Conservation (phyloP, 2,113 vertebrate genomes). For the Menidia beryllina region DNA sequence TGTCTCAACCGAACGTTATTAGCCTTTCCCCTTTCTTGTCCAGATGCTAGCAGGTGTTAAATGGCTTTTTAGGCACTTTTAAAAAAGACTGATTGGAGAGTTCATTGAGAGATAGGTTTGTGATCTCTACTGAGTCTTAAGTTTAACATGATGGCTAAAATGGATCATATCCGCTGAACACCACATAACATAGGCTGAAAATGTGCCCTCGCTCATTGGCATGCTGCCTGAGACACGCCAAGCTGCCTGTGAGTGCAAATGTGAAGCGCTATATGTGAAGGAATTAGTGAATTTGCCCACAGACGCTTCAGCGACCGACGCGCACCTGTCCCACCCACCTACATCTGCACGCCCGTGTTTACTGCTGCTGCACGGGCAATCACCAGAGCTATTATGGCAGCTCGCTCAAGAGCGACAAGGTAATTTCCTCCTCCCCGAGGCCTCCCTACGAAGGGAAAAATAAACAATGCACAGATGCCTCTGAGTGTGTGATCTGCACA, state of each 20-base stretch:
- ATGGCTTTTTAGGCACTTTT: too few relatives aligned
- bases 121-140: too few relatives aligned
- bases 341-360: conserved; percentile 47
- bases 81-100: too few relatives aligned
- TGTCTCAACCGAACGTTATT: too few relatives aligned
- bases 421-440: conserved; percentile 57
- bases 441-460: conserved; percentile 22
- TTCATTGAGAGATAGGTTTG: too few relatives aligned
- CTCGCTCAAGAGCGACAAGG: conserved; percentile 39
- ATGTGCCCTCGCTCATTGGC: conserved; percentile 13
- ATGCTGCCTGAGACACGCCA: not conserved
- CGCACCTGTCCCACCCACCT: conserved; percentile 37
- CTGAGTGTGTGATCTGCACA: conserved; percentile 13
- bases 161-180: too few relatives aligned
- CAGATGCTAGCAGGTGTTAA: too few relatives aligned
- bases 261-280: conserved; percentile 1
- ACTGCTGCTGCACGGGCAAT: conserved; percentile 41
- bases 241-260: not conserved
- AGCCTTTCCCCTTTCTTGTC: too few relatives aligned
- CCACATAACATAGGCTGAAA: conserved; percentile 14
- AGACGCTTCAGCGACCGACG: not conserved
- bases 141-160: too few relatives aligned
- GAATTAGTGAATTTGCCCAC: not conserved
- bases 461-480: conserved; percentile 43
- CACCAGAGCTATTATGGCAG: conserved; percentile 31